phyloP scores from a whole-genome alignment of 2,113 vertebrate species.

The Oceanodroma tethys region DNA sequence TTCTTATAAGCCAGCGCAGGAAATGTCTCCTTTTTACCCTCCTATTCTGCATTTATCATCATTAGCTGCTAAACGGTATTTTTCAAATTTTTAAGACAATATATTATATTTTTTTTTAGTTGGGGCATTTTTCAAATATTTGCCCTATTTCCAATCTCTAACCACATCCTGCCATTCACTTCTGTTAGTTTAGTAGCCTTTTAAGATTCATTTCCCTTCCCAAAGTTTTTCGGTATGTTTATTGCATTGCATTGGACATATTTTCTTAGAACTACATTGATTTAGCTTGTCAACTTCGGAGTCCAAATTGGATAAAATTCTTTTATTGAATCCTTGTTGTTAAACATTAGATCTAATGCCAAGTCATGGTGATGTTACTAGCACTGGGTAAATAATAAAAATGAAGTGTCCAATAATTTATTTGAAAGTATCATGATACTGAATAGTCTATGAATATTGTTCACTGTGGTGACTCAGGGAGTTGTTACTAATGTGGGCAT shows the following conservation, averaged over 20 bases:
- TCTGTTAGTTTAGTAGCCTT: background rate
- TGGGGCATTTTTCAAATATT: background rate
- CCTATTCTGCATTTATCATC: background rate
- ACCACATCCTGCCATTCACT: background rate
- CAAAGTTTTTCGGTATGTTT: background rate
- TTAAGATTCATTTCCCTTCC: background rate
- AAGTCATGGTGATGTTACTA: background rate
- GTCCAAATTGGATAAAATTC: background rate
- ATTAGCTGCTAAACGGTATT: background rate
- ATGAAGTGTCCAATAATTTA: background rate
- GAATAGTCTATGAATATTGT: background rate
- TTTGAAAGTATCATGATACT: background rate
- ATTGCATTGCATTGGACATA: background rate
- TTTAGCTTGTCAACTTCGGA: background rate
- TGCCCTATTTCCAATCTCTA: background rate
- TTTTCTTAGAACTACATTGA: background rate
- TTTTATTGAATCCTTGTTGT: constrained; percentile 10
- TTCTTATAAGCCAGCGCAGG: background rate
- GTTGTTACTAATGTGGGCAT: background rate
- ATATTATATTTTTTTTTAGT: background rate
- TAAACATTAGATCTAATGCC: background rate
- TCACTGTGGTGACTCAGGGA: background rate
- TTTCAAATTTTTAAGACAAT: background rate
- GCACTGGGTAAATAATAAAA: background rate
- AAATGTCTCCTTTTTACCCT: background rate